Percentiles rank a stretch among this genome's conserved stretches.
These are phyloP conservation scores for Epinephelus fuscoguttatus DNA, from an alignment of 2,113 vertebrate species.

Conservation along the genomic window DNA sequence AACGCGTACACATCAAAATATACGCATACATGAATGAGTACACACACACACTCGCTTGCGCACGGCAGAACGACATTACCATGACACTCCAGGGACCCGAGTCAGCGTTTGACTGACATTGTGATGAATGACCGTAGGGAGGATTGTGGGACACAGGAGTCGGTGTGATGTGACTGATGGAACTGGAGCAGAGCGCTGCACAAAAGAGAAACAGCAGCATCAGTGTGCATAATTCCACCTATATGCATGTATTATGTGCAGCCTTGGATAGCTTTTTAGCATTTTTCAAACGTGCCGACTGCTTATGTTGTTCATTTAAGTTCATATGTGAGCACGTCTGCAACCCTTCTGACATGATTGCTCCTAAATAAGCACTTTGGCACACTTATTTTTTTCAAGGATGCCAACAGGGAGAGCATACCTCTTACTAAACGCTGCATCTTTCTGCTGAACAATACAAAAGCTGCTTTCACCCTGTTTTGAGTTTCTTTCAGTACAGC, in stretches of 20 bases:
- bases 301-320: conserved; percentile 46
- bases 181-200: conserved; percentile 68
- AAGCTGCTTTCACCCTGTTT: not conserved
- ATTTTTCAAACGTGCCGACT: conserved; percentile 34
- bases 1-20: conserved; percentile 19
- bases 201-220: conserved; percentile 27
- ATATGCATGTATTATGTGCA: conserved; percentile 4
- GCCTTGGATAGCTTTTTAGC: conserved; percentile 15
- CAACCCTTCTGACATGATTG: conserved; percentile 40
- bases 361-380: conserved; percentile 46
- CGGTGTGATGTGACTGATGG: conserved; percentile 70
- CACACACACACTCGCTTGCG: not conserved
- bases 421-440: conserved; percentile 24
- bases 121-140: conserved; percentile 76
- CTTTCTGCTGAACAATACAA: conserved; percentile 22
- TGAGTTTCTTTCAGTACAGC: conserved; percentile 9
- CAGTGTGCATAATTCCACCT: conserved; percentile 28
- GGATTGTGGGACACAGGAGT: conserved; percentile 57
- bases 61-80: conserved; percentile 24
- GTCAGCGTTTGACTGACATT: conserved; percentile 75
- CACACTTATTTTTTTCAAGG: conserved; percentile 25
- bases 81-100: conserved; percentile 66
- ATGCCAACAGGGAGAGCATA: conserved; percentile 22
- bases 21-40: conserved; percentile 45
- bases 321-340: conserved; percentile 20